Conservation (phyloP, 2,113 vertebrate genomes). For the Jacana jacana region DNA sequence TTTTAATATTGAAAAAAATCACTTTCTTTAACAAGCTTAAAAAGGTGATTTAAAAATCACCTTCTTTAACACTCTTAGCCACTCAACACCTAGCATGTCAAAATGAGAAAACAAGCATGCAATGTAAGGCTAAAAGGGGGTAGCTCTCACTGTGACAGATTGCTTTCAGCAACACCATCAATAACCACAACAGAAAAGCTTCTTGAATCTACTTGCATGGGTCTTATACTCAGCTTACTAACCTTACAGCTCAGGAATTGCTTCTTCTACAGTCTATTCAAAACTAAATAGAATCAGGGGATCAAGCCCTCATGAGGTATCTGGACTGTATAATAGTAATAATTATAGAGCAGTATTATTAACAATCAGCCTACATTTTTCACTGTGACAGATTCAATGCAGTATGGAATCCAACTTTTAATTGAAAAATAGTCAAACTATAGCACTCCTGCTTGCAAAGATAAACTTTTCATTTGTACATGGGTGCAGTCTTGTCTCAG, state of each 20-base stretch:
- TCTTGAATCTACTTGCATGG: conserved; percentile 16
- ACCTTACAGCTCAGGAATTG: background rate
- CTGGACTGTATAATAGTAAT: conserved; percentile 57
- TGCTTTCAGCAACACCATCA: conserved; percentile 29
- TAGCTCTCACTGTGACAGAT: conserved; percentile 31
- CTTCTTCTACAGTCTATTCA: background rate
- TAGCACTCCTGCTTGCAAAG: conserved; percentile 29
- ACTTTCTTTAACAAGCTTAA: background rate
- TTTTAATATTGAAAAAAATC: background rate
- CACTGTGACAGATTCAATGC: conserved; percentile 57
- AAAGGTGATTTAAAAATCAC: too few species aligned
- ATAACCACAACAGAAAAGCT: conserved; percentile 35
- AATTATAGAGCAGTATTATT: conserved; percentile 51
- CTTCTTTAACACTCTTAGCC: background rate
- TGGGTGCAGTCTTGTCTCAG: conserved; percentile 25
- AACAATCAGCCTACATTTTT: conserved; percentile 53
- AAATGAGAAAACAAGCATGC: background rate
- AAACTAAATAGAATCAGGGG: conserved; percentile 22
- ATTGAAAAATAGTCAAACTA: conserved; percentile 63
- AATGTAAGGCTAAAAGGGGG: background rate
- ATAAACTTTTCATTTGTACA: conserved; percentile 55
- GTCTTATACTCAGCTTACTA: background rate
- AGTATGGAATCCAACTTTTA: conserved; percentile 57
- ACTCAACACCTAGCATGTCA: conserved; percentile 2
- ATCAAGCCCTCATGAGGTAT: conserved; percentile 38